Percentiles rank a stretch among this genome's conserved stretches.
Evolutionary conservation across 1,140 invertebrate genomes (phyloP).

Genomic region (Trypoxylus dichotomus): DNA sequence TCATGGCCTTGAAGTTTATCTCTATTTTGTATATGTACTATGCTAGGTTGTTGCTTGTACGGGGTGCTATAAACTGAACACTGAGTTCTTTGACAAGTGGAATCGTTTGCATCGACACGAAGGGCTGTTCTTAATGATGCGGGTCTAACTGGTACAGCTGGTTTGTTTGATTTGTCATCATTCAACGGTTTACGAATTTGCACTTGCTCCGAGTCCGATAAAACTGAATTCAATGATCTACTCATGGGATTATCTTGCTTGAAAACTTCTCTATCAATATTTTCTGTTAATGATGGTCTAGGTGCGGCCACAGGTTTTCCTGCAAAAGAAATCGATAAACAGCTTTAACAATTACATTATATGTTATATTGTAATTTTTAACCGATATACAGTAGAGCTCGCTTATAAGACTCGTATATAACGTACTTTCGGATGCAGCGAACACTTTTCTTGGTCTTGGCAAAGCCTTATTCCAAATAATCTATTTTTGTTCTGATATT

Average conservation of each 20-base stretch:
- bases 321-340: background rate
- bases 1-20: slow-evolving; percentile 49
- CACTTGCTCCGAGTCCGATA: slow-evolving; percentile 37
- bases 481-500: too few relatives aligned
- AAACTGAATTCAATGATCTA: slow-evolving; percentile 35
- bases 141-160: slow-evolving; percentile 71
- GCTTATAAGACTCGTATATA: too few relatives aligned
- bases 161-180: slow-evolving; percentile 57
- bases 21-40: slow-evolving; percentile 45
- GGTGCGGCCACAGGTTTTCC: slow-evolving; percentile 45
- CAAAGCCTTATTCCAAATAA: too few relatives aligned
- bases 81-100: slow-evolving; percentile 44
- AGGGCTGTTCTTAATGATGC: slow-evolving; percentile 65
- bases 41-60: slow-evolving; percentile 45
- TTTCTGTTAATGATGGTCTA: slow-evolving; percentile 3
- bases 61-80: slow-evolving; percentile 46
- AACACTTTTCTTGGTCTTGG: too few relatives aligned
- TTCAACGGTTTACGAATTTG: slow-evolving; percentile 39
- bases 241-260: slow-evolving; percentile 11
- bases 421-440: too few relatives aligned
- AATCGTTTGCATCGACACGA: slow-evolving; percentile 50
- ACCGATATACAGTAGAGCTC: too few relatives aligned
- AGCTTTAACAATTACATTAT: too few relatives aligned
- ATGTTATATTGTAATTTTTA: too few relatives aligned
- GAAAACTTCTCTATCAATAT: background rate